Conservation (phyloP, 1,140 invertebrate species). For the Pogonus chalceus region DNA sequence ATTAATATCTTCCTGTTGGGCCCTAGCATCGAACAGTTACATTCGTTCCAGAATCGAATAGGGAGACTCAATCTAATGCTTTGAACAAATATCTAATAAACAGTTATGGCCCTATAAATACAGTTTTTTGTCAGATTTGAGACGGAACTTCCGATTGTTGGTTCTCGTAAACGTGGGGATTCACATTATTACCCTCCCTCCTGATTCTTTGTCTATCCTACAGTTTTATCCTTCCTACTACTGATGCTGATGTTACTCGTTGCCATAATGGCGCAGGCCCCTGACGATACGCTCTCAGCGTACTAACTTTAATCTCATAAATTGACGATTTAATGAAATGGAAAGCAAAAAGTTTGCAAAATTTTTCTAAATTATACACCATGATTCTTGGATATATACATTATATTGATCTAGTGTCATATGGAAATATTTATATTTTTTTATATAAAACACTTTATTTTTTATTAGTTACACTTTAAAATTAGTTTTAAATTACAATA, state of each 20-base stretch:
- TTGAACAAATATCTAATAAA: conserved; percentile 1
- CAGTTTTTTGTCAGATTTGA: neutral
- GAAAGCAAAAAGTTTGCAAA: conserved; percentile 6
- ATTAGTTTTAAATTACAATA: too few relatives aligned
- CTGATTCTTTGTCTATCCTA: neutral
- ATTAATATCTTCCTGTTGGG: neutral
- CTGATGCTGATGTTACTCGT: neutral
- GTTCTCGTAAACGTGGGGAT: neutral
- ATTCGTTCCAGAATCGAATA: neutral
- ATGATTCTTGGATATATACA: too few relatives aligned
- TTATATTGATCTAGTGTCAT: neutral
- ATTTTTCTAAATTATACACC: too few relatives aligned
- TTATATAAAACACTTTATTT: too few relatives aligned
- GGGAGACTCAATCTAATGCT: neutral
- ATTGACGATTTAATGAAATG: conserved; percentile 6
- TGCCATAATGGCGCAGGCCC: neutral
- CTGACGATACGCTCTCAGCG: neutral
- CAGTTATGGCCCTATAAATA: conserved; percentile 3
- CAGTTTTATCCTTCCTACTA: neutral
- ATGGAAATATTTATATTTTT: too few relatives aligned
- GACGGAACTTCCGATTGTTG: conserved; percentile 1
- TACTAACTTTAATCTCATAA: conserved; percentile 1
- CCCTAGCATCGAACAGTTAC: neutral
- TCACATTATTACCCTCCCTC: neutral
- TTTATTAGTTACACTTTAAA: too few relatives aligned